Evolutionary conservation across 2,888 invertebrate species (phyloP).

Genomic region (Cotesia congregata): DNA sequence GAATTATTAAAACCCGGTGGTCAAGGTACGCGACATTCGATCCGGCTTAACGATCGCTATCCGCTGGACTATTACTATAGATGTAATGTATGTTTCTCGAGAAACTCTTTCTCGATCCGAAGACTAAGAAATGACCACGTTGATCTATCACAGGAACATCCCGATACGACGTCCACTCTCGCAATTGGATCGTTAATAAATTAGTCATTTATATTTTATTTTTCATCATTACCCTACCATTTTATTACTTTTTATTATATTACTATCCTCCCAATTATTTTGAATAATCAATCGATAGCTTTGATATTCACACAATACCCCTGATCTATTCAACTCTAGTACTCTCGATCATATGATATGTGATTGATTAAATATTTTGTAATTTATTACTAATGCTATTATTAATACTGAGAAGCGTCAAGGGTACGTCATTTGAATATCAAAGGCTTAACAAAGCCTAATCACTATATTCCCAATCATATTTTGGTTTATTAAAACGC

Average conservation of each 20-base stretch:
- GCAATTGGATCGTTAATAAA: constrained; percentile 53
- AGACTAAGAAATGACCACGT: constrained; percentile 41
- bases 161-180: constrained; percentile 45
- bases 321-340: background rate
- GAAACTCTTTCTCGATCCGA: constrained; percentile 27
- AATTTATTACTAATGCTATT: background rate
- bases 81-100: constrained; percentile 20
- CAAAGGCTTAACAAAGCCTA: background rate
- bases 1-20: constrained; percentile 56
- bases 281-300: background rate
- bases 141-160: constrained; percentile 50
- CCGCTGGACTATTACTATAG: constrained; percentile 12
- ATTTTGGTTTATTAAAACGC: background rate
- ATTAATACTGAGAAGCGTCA: background rate
- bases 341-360: background rate
- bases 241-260: constrained; percentile 8
- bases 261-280: constrained; percentile 21
- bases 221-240: constrained; percentile 25
- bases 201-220: constrained; percentile 48
- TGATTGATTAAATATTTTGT: background rate
- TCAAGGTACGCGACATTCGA: constrained; percentile 37
- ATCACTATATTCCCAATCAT: background rate
- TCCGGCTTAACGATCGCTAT: constrained; percentile 48
- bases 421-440: background rate
- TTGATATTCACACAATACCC: background rate